Evolutionary conservation across 2,888 invertebrate species (phyloP), one percentile per base, ranked within the genome.

Genomic region (Notodonta dromedarius): DNA sequence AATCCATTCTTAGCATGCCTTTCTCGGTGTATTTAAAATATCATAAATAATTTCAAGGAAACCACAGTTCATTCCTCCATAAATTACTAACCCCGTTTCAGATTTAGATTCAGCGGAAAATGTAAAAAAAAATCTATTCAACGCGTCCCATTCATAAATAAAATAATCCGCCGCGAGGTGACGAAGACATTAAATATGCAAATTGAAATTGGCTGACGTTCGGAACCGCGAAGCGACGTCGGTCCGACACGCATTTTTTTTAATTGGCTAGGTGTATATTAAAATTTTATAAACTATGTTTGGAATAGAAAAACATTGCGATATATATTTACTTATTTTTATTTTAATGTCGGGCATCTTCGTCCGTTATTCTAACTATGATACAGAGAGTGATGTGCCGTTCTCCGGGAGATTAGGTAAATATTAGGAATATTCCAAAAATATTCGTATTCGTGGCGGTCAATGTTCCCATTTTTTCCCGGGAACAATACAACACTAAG

Each of bases 181-280:
- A 67, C 67, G 76, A 59, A 65, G 65, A 61, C 67, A 78, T 77
- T 76, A 70, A 62, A 60, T 57, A 77, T 77, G 79, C 68, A 78
- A 74, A 77, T 78, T 76, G 70, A 53, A 70, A 72, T 70, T 77
- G 69, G 66, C 73, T 71, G 70, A 57, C 69, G 69, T 65, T 69
- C 63, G 65, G 61, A 65, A 65, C 66, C 62, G 65, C 63, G n/a
- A 66, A 71, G 63, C 65, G 66, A 60, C 71, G 60, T 58, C 65
- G 54, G 50, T 46, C 56, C 46, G 66, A 59, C 55, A 46, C 59
- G 58, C 53, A 16, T 68, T 63, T 65, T 60, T 64, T 70, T 67
- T 58, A 57, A 71, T 63, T 71, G 63, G 53, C 63, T 7, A 3
- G 5, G 7, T 35, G 6, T 35, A 3, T 35, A 6, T 35, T 35